Evolutionary conservation across 2,888 invertebrate species (phyloP).

Genomic region (Thysanoteuthis rhombus): DNA sequence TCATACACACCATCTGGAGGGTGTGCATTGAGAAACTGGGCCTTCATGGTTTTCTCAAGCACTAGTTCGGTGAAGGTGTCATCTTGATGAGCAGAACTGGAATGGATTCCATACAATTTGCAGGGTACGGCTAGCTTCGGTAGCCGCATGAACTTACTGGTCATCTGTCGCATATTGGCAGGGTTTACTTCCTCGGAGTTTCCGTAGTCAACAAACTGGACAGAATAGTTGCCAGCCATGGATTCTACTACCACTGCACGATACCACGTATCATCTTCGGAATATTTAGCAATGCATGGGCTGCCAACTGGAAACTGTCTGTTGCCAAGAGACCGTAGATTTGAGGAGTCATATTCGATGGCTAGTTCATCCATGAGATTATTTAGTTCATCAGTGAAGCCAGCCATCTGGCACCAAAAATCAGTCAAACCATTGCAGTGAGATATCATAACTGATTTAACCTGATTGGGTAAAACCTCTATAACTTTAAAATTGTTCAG

Average conservation of each 20-base stretch:
- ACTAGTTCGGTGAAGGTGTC: neutral
- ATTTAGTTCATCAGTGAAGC: constrained; percentile 41
- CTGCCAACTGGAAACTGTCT: constrained; percentile 32
- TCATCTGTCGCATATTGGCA: constrained; percentile 46
- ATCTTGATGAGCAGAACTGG: neutral
- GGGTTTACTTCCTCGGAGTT: constrained; percentile 50
- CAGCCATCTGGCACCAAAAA: constrained; percentile 51
- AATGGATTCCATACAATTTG: constrained; percentile 34
- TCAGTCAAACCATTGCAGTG: constrained; percentile 24
- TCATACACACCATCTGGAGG: constrained; percentile 1
- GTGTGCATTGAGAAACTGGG: constrained; percentile 1
- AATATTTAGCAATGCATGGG: constrained; percentile 48
- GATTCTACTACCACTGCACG: constrained; percentile 48
- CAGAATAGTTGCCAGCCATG: constrained; percentile 42
- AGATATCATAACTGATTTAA: neutral
- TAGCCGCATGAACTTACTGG: constrained; percentile 43
- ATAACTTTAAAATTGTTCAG: constrained; percentile 1
- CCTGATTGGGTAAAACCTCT: neutral
- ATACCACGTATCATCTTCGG: constrained; percentile 57
- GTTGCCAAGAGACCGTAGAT: neutral
- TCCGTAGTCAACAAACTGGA: constrained; percentile 65
- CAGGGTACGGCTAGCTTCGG: constrained; percentile 48
- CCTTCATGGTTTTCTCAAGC: constrained; percentile 17
- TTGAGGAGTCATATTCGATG: constrained; percentile 41
- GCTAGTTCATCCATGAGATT: constrained; percentile 50